Conservation (phyloP, 2,797 vertebrate genomes). For the Crenuchus spilurus region DNA sequence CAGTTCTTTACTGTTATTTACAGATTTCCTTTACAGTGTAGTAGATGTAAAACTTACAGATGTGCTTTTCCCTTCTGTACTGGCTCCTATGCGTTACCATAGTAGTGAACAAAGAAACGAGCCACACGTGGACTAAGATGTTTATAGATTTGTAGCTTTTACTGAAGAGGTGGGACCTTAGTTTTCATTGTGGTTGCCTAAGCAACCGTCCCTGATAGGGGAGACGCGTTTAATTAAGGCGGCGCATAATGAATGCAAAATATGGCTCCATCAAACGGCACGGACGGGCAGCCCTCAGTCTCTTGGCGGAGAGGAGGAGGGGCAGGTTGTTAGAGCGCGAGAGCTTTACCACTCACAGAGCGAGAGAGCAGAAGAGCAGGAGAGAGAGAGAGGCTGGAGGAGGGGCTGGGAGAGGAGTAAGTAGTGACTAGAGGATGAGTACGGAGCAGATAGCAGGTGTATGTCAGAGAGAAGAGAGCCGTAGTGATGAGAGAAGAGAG, state of each 20-base stretch:
- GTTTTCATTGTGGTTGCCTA: conserved; percentile 68
- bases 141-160: conserved; percentile 3
- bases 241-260: conserved; percentile 58
- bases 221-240: conserved; percentile 62
- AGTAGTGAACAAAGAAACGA: background rate
- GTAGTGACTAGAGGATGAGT: conserved; percentile 55
- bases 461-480: conserved; percentile 56
- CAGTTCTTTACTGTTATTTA: too few relatives aligned
- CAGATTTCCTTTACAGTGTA: too few relatives aligned
- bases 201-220: conserved; percentile 69
- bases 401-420: conserved; percentile 41
- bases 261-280: conserved; percentile 52
- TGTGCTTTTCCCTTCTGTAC: background rate
- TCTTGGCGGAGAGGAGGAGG: conserved; percentile 55
- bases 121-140: background rate
- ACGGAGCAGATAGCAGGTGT: conserved; percentile 69
- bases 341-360: too few relatives aligned
- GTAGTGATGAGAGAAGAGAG: conserved; percentile 37
- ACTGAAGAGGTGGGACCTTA: conserved; percentile 14
- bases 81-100: background rate
- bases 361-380: conserved; percentile 48
- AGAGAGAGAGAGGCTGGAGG: conserved; percentile 29
- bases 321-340: conserved; percentile 50
- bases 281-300: conserved; percentile 54
- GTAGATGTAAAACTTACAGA: background rate